Evolutionary conservation across 2,888 invertebrate species (phyloP).

Genomic region (Auanema sp.): DNA sequence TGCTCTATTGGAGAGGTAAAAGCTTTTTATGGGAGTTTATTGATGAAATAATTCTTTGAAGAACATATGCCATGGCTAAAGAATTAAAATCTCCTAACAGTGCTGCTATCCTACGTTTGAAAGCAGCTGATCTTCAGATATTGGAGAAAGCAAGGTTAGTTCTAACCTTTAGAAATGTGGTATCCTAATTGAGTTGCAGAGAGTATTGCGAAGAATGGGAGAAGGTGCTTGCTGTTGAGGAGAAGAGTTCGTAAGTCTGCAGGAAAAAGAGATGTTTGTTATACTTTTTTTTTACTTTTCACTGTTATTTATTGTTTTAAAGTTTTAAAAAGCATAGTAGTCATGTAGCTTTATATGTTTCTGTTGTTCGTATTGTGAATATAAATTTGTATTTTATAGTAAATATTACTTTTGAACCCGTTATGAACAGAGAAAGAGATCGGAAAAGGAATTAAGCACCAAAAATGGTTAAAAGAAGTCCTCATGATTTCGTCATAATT

Average conservation of each 20-base stretch:
- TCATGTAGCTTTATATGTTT: too few relatives aligned
- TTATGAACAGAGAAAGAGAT: too few relatives aligned
- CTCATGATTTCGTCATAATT: too few relatives aligned
- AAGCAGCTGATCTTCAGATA: conserved; percentile 4
- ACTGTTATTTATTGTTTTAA: background rate
- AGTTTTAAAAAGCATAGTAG: background rate
- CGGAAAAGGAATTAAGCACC: too few relatives aligned
- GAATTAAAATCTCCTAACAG: background rate
- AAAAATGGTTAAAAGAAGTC: too few relatives aligned
- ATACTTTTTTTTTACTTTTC: background rate
- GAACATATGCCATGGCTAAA: background rate
- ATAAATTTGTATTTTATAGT: too few relatives aligned
- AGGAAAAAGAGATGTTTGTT: background rate
- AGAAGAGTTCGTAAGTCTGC: background rate
- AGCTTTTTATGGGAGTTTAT: background rate
- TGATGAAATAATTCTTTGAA: background rate
- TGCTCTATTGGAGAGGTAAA: conserved; percentile 17
- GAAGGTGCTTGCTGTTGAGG: background rate
- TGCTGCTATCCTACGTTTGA: conserved; percentile 5
- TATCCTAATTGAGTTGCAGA: background rate
- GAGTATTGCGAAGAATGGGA: conserved; percentile 4
- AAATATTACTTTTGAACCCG: too few relatives aligned
- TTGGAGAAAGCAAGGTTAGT: conserved; percentile 8
- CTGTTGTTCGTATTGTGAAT: too few relatives aligned
- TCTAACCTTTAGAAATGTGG: background rate